These are phyloP conservation scores for Stigmatopora argus DNA, from an alignment of 2,113 vertebrate species.

Conservation along the genomic window DNA sequence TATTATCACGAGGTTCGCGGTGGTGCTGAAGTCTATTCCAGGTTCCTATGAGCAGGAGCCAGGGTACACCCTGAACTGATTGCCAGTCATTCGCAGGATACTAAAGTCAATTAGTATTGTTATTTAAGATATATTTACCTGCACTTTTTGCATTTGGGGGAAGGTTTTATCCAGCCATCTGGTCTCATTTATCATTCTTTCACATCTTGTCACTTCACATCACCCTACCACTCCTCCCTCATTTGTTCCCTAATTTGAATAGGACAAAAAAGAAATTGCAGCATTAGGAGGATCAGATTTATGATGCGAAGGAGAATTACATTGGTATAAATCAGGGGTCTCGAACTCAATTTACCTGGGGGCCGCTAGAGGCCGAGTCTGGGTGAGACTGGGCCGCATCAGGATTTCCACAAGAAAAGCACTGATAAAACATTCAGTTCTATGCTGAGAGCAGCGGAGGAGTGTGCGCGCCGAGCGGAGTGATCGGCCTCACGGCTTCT, in stretches of 20 bases:
- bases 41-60: too few relatives aligned
- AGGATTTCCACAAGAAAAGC: too few relatives aligned
- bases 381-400: too few relatives aligned
- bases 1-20: too few relatives aligned
- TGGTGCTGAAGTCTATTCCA: too few relatives aligned
- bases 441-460: too few relatives aligned
- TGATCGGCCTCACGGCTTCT: too few relatives aligned
- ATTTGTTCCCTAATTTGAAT: conserved; percentile 60
- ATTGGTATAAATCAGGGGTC: conserved; percentile 36
- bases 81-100: not conserved
- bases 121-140: conserved; percentile 20
- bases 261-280: conserved; percentile 21
- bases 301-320: not conserved
- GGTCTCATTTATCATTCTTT: conserved; percentile 60
- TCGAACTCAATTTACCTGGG: too few relatives aligned
- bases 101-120: not conserved
- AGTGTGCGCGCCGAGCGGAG: too few relatives aligned
- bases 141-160: conserved; percentile 31
- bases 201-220: conserved; percentile 38
- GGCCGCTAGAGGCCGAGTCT: too few relatives aligned
- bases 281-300: conserved; percentile 9
- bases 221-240: conserved; percentile 53
- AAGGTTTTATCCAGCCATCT: conserved; percentile 55
- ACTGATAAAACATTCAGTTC: too few relatives aligned
- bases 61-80: too few relatives aligned